These are phyloP conservation scores for Drymonia ruficornis DNA, from an alignment of 2,888 invertebrate species.

Conservation along the genomic window DNA sequence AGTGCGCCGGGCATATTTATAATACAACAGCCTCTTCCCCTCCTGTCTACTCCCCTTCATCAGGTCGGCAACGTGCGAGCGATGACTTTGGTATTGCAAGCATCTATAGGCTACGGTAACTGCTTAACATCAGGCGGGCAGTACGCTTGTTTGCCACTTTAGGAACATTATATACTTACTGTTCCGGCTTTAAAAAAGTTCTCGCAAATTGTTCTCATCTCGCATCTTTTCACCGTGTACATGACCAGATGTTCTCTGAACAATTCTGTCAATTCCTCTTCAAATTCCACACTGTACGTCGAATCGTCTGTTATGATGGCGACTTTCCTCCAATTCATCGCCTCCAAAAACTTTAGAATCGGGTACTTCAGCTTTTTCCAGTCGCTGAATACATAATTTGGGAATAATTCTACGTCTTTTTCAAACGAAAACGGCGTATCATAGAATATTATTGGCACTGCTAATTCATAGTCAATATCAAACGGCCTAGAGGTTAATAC, in stretches of 20 bases:
- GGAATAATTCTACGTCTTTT: constrained; percentile 11
- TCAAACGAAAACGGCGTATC: constrained; percentile 16
- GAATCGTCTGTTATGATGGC: constrained; percentile 51
- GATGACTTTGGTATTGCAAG: too few species aligned
- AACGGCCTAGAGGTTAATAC: constrained; percentile 25
- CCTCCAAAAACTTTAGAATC: constrained; percentile 32
- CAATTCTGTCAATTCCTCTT: constrained; percentile 29
- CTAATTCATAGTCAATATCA: constrained; percentile 2
- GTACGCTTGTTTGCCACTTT: too few species aligned
- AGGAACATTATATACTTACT: too few species aligned
- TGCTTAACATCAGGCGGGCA: too few species aligned
- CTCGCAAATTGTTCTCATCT: constrained; percentile 17
- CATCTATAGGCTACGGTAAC: too few species aligned
- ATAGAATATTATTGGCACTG: constrained; percentile 32
- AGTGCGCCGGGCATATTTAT: too few species aligned
- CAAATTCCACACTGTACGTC: constrained; percentile 39
- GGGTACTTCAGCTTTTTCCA: constrained; percentile 22
- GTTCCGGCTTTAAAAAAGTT: constrained; percentile 30
- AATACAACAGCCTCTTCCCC: too few species aligned
- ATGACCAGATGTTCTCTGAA: constrained; percentile 29
- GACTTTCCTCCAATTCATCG: constrained; percentile 41
- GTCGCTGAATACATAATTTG: constrained; percentile 22
- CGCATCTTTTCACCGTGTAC: constrained; percentile 31
- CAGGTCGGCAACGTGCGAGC: too few species aligned
- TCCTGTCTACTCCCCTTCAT: too few species aligned